Base-by-base conservation (phyloP, 2,113 vertebrate species). In the Hucho hucho region DNA sequence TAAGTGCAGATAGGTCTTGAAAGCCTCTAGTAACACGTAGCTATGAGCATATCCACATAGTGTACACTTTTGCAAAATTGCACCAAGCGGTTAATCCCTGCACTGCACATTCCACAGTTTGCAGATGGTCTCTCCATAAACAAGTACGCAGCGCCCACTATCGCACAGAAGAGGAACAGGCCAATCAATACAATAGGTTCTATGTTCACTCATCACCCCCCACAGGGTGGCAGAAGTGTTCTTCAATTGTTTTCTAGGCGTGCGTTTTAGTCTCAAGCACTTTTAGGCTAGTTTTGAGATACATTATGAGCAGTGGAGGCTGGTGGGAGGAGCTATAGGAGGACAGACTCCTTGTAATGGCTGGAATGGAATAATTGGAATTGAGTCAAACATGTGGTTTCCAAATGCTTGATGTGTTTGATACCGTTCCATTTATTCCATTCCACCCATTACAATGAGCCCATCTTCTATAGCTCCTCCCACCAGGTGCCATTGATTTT, bases 101-200 rank as follows among this genome's bases (percentile, higher is more conserved):
- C 65, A 18, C 28, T 66, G 64, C 29, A 76, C 73, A 83, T 81
- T 84, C 53, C 53, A 1, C 25, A 77, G 58, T 81, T 68, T 73
- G 26, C 56, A 18, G 25, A 64, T 11, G 6, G 16, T 59, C 58
- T 59, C 20, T 4, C 13, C 18, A 43, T 76, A 11, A 64, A 18
- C 79, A 47, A 4, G 76, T n/a, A 65, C 43, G 24, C 77, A 69
- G 20, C 6, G 84, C 81, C 81, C 66, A 74, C 90, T 89, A 77
- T 67, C 75, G 88, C 74, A 43, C 3, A 20, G 0, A 4, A 64
- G 3, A 24, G 24, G 1, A 4, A 64, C 26, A 18, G 69, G 73
- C 70, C 63, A 61, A 63, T 37, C 37, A 37, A 37, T 37, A 37
- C 7, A 37, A 37, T 37, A 37, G 32, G 32, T 9, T 9, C 6